These are phyloP conservation scores for Phyto melanocephala DNA, from an alignment of 2,888 invertebrate species.

Conservation along the genomic window DNA sequence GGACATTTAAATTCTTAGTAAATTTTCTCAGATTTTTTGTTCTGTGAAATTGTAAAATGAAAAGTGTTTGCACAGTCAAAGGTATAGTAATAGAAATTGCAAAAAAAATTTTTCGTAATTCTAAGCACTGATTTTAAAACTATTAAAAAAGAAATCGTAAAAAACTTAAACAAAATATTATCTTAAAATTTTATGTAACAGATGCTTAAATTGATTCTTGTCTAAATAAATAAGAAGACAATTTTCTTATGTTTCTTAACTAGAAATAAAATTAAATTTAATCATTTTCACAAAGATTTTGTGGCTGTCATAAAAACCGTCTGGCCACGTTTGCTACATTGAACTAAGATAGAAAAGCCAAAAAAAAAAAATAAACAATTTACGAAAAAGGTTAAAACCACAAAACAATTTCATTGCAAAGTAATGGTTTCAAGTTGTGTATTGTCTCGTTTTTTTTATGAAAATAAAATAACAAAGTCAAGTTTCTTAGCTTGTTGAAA, in stretches of 20 bases:
- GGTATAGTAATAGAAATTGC: no score
- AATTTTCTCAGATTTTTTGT: no score
- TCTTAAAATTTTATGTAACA: not conserved
- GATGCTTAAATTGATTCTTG: no score
- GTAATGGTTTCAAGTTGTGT: slow-evolving; percentile 62
- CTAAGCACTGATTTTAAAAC: no score
- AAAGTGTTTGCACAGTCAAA: no score
- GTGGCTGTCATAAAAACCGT: slow-evolving; percentile 77
- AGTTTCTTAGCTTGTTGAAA: slow-evolving; percentile 19
- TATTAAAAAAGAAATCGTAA: not conserved
- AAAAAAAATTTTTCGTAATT: no score
- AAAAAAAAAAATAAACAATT: slow-evolving; percentile 19
- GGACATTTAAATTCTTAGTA: no score
- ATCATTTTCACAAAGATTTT: slow-evolving; percentile 73
- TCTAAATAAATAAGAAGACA: slow-evolving; percentile 21
- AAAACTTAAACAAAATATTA: slow-evolving; percentile 17
- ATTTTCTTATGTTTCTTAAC: slow-evolving; percentile 59
- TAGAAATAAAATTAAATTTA: slow-evolving; percentile 78
- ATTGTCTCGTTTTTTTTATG: slow-evolving; percentile 52
- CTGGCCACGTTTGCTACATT: slow-evolving; percentile 70
- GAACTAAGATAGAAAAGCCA: not conserved
- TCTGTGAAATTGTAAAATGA: no score
- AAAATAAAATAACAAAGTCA: slow-evolving; percentile 52
- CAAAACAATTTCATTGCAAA: slow-evolving; percentile 58
- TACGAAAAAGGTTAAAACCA: slow-evolving; percentile 47